phyloP scores from a whole-genome alignment of 2,888 invertebrate genomes.

The Ormyrus labotus region DNA sequence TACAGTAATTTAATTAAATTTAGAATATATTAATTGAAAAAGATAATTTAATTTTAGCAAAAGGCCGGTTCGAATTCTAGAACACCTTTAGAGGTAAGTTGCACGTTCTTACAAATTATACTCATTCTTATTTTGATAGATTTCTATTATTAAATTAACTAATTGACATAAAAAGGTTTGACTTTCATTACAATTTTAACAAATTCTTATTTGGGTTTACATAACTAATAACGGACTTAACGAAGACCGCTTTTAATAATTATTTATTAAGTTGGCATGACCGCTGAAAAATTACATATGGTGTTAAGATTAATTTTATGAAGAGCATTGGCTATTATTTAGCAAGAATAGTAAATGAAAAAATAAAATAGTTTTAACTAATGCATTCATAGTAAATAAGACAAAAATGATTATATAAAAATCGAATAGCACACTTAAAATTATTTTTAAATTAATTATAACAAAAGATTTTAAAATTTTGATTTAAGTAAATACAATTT shows the following conservation, averaged over 20 bases:
- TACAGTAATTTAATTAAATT: too few species aligned
- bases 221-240: conserved; percentile 45
- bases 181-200: conserved; percentile 27
- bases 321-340: too few species aligned
- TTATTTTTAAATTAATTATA: neutral
- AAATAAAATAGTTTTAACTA: too few species aligned
- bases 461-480: too few species aligned
- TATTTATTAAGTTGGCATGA: conserved; percentile 44
- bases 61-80: conserved; percentile 54
- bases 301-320: conserved; percentile 8
- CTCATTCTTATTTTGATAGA: conserved; percentile 18
- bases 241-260: conserved; percentile 44
- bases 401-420: neutral
- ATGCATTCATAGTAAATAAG: neutral
- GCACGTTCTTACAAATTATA: conserved; percentile 4
- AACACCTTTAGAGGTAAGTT: conserved; percentile 63
- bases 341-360: too few species aligned
- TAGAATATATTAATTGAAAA: too few species aligned
- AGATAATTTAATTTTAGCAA: conserved; percentile 63
- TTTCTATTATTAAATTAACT: conserved; percentile 38
- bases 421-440: neutral
- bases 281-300: conserved; percentile 21
- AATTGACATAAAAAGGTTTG: conserved; percentile 42
- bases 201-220: conserved; percentile 27
- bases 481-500: too few species aligned